Evolutionary conservation across 2,888 invertebrate species (phyloP), one percentile per base, ranked within the genome.

Genomic region (Orchesellides sinensis): DNA sequence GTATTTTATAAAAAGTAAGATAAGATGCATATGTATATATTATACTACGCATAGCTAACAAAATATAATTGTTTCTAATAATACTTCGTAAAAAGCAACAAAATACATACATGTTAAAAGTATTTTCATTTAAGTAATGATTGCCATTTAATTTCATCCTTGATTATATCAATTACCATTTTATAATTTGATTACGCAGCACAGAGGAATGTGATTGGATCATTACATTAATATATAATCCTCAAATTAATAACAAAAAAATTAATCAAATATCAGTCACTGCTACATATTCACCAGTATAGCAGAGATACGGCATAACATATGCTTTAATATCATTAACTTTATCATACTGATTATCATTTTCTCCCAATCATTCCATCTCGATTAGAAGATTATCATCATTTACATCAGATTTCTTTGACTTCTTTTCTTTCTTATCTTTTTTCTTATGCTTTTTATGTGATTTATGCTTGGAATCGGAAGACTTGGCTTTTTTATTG

Each of bases 351-450:
- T 59, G 45, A 72, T 59, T 59, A 72, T 52, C 72, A 72, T n/a
- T 56, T 14, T 32, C 23, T 61, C 12, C 10, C 61, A 32, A 29
- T 72, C 66, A 80, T 73, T 80, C 66, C 72, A 80, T 72, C 77
- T 85, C 87, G 49, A 86, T 72, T 17, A 87, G 61, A 63, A 87
- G 80, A 78, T 73, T 80, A 27, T 80, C 80, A 59, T 87, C 85
- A 29, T 86, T 83, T 63, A 85, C 84, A 49, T 80, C 79, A n/a
- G 66, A 29, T 61, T 83, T 80, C 21, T 74, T 77, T 0, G 79
- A 47, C 29, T 77, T 73, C 12, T 78, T 72, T 25, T 65, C 72
- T 14, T 80, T 73, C 23, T 84, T 83, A n/a, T 83, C 81, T 54
- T 85, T 83, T 56, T 84, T 85, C 66, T 85, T 82, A 32, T 84